Evolutionary conservation across 1,140 invertebrate species (phyloP), one percentile per base, ranked within the genome.

Genomic region (Amyelois transitella): DNA sequence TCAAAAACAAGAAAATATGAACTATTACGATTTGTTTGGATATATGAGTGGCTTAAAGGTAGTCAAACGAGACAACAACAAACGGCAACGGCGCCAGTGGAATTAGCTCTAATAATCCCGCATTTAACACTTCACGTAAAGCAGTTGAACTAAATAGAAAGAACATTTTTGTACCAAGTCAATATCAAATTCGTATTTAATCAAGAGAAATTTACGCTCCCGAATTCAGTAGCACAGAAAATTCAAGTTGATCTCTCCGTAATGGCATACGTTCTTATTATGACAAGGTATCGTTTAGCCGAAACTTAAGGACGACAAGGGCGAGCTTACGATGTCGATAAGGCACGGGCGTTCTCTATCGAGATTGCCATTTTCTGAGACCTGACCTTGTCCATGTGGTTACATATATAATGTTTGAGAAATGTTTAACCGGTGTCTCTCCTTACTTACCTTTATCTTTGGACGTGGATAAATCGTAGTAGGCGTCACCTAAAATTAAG

Each of bases 341-440:
- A 77, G 74, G 71, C 74, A 78, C 74, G 77, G 44, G 52, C 22
- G 28, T 47, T 14, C 54, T 58, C 60, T 75, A 77, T 76, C 66
- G 60, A 74, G 62, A 62, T 70, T 62, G 62, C 63, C 72, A 74
- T 75, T 72, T 75, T 69, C 62, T 58, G 19, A 47, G 53, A 48
- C 44, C 52, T 53, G 55, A 56, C 66, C 60, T 64, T 56, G 57
- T n/a, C 18, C 32, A 20, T 19, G 24, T 57, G 52, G 62, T 66
- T 58, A 62, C 56, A 53, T 55, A 38, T 32, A 55, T n/a, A 51
- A 59, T 51, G 8, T 38, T 51, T 2, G n/a, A n/a, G n/a, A n/a
- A n/a, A n/a, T n/a, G n/a, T n/a, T n/a, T n/a, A n/a, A n/a, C n/a
- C n/a, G n/a, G n/a, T n/a, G n/a, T n/a, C n/a, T n/a, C n/a, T n/a